Evolutionary conservation across 2,888 invertebrate species (phyloP).

Genomic region (Heterodera filipjevi): DNA sequence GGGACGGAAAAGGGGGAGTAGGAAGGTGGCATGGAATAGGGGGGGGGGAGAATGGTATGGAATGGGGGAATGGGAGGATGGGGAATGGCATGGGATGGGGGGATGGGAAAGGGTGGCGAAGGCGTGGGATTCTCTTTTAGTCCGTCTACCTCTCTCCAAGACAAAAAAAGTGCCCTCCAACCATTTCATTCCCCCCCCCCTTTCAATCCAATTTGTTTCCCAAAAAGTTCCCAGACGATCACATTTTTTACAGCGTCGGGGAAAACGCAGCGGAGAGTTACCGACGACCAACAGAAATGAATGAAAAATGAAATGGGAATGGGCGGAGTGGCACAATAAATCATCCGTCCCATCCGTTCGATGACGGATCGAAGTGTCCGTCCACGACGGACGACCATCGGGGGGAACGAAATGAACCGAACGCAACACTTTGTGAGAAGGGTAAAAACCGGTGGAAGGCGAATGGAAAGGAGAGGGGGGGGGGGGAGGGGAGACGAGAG

Average conservation of each 20-base stretch:
- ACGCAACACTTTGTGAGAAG: background rate
- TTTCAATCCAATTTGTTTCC: conserved; percentile 5
- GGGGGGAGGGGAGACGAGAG: no score
- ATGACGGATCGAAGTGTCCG: conserved; percentile 1
- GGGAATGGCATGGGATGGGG: background rate
- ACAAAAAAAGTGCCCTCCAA: background rate
- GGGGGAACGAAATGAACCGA: background rate
- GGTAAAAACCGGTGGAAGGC: background rate
- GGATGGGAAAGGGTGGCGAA: background rate
- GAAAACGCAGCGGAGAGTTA: background rate
- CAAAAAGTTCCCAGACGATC: conserved; percentile 13
- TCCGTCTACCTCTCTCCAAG: background rate
- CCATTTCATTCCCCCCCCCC: background rate
- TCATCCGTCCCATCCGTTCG: background rate
- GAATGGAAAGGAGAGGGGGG: background rate
- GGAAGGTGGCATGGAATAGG: no score
- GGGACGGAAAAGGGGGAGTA: no score
- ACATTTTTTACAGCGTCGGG: conserved; percentile 6
- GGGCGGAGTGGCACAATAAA: background rate
- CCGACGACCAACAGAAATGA: background rate
- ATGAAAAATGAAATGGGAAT: no score
- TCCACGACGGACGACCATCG: background rate
- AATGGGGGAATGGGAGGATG: no score
- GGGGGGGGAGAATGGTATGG: no score
- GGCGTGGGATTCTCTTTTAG: background rate